Conservation (phyloP, 2,113 vertebrate genomes). For the Rhipidura dahli region DNA sequence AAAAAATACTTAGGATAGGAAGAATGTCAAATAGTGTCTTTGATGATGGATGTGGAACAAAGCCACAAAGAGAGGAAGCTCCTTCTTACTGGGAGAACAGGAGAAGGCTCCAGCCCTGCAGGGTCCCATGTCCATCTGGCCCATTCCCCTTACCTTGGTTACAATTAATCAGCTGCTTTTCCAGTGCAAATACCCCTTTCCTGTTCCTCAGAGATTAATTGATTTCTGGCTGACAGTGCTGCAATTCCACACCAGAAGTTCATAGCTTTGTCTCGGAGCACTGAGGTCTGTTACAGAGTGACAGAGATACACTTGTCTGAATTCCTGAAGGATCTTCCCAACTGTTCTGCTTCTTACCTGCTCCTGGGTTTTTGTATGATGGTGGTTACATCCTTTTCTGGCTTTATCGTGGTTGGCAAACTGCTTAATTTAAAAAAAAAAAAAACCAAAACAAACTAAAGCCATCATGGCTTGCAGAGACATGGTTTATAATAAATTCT, state of each 20-base stretch:
- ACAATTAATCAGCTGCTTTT: neutral
- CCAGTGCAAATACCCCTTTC: neutral
- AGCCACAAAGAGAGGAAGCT: neutral
- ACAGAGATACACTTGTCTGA: neutral
- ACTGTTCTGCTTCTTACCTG: neutral
- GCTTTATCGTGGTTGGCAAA: neutral
- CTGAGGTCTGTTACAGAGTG: neutral
- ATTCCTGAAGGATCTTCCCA: neutral
- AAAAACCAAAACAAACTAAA: neutral
- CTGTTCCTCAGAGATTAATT: rapidly evolving
- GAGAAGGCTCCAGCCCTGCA: neutral
- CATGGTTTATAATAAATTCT: neutral
- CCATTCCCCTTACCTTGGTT: neutral
- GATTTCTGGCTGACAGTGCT: neutral
- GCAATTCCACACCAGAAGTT: neutral
- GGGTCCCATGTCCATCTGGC: neutral
- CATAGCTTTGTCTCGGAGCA: neutral
- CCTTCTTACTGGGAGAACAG: neutral
- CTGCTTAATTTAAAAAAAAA: neutral
- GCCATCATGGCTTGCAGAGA: neutral
- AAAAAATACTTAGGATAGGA: neutral
- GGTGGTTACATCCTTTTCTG: neutral
- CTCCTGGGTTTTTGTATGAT: neutral
- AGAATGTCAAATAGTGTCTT: neutral
- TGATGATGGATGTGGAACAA: neutral